Base-by-base conservation (phyloP, 2,888 invertebrate genomes). In the Diarsia rubi region DNA sequence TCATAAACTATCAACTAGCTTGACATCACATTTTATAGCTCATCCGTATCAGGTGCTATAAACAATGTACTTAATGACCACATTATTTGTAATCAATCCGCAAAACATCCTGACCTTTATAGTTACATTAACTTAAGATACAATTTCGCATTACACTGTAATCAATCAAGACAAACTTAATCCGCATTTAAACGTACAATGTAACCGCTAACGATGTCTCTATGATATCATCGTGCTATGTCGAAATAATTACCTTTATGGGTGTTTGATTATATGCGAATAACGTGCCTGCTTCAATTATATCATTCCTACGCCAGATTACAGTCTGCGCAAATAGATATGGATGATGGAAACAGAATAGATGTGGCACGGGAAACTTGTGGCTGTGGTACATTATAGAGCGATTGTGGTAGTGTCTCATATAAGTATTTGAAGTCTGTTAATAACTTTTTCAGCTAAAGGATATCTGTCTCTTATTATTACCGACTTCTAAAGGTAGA, bases 151-250 rank as follows among this genome's bases (percentile, higher is more conserved):
- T 86, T 85, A 87, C 71, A 66, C 47, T 75, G 77, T 74, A 83
- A 90, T 90, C 88, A 90, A 89, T 90, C 89, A 90, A 84, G 77
- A 80, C 49, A 74, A 81, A 72, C 82, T 79, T 85, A 88, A 90
- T 88, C 81, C 83, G 80, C 75, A 82, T 86, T 88, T 86, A 86
- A 86, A 78, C 81, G 75, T 83, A 83, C 80, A 86, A 83, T 86
- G 78, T 88, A 81, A 81, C 83, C 82, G 64, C 87, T 88, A 88
- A 89, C 84, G 89, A 84, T 83, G 78, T 84, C 76, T 85, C 83
- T 81, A 83, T 79, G 82, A 86, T 82, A 83, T 79, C 83, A 82
- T 77, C 75, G 69, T 21, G 62, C 75, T 78, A 80, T 85, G 83
- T 86, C 72, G 86, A 81, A 85, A 86, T 90, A 90, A 89, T 89